Conservation (phyloP, 2,797 vertebrate species). For the Tadarida brasiliensis region DNA sequence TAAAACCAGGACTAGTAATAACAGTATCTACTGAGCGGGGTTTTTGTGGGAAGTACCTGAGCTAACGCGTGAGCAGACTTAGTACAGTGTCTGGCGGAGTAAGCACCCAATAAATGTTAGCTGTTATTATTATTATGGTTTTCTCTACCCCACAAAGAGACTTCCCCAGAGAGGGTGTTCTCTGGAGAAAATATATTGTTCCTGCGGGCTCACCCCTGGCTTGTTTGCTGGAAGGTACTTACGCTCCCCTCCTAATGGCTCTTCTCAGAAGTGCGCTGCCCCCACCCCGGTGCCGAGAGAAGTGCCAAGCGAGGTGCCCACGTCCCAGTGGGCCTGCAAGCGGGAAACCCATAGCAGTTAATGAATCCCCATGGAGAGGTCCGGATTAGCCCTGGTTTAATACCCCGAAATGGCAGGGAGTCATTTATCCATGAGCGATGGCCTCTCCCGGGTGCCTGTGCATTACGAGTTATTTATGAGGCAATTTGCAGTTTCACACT, state of each 20-base stretch:
- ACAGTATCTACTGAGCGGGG: not conserved
- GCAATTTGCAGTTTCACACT: slow-evolving; percentile 88
- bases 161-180: slow-evolving; percentile 55
- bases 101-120: slow-evolving; percentile 32
- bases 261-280: slow-evolving; percentile 76
- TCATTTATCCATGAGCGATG: slow-evolving; percentile 86
- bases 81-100: slow-evolving; percentile 7
- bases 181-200: slow-evolving; percentile 14
- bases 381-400: slow-evolving; percentile 85
- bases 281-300: slow-evolving; percentile 56
- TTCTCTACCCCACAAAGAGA: slow-evolving; percentile 36
- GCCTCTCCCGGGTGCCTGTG: slow-evolving; percentile 80
- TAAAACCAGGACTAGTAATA: slow-evolving; percentile 21
- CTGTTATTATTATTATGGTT: not conserved
- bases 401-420: slow-evolving; percentile 84
- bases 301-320: slow-evolving; percentile 66
- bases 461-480: slow-evolving; percentile 89
- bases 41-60: slow-evolving; percentile 33
- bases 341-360: slow-evolving; percentile 84
- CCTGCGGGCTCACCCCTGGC: not conserved
- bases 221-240: slow-evolving; percentile 68
- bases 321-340: slow-evolving; percentile 73
- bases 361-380: slow-evolving; percentile 86
- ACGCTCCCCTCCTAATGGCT: slow-evolving; percentile 61
- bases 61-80: not conserved